Evolutionary conservation across 1,140 invertebrate genomes (phyloP).

Genomic region (Drosophila pallidifrons): DNA sequence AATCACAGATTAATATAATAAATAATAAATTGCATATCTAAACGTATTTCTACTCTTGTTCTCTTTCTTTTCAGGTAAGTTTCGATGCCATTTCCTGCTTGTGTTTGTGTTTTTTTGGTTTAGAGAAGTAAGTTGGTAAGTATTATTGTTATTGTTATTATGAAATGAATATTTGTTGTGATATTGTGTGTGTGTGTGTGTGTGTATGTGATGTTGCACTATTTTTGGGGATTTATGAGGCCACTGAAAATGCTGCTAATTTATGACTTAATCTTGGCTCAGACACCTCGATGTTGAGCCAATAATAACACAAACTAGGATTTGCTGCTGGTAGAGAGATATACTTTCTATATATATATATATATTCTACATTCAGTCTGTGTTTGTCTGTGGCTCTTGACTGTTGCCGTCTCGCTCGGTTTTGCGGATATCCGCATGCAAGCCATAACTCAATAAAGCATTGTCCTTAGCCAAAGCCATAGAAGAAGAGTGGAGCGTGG

Average conservation of each 20-base stretch:
- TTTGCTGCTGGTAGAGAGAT: neutral
- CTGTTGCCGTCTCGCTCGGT: conserved; percentile 19
- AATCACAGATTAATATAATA: conserved; percentile 33
- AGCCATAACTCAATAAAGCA: conserved; percentile 82
- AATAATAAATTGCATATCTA: conserved; percentile 30
- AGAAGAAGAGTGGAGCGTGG: neutral
- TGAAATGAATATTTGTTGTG: conserved; percentile 1
- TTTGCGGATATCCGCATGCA: conserved; percentile 79
- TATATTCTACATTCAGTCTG: conserved; percentile 1
- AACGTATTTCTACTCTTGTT: conserved; percentile 37
- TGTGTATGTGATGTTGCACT: conserved; percentile 22
- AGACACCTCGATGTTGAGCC: conserved; percentile 68
- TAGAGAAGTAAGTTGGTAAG: conserved; percentile 2
- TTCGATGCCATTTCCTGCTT: conserved; percentile 35
- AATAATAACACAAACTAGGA: conserved; percentile 53
- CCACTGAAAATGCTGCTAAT: conserved; percentile 77
- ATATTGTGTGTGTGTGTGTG: neutral
- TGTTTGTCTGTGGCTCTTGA: conserved; percentile 20
- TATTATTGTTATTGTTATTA: conserved; percentile 19
- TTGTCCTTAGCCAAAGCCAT: conserved; percentile 69
- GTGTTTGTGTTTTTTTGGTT: conserved; percentile 9
- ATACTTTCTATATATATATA: conserved; percentile 56
- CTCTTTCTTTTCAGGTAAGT: conserved; percentile 70
- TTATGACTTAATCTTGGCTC: conserved; percentile 61
- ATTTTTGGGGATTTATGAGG: conserved; percentile 59